These are phyloP conservation scores for Indicator indicator DNA, from an alignment of 2,113 vertebrate genomes.

Conservation along the genomic window DNA sequence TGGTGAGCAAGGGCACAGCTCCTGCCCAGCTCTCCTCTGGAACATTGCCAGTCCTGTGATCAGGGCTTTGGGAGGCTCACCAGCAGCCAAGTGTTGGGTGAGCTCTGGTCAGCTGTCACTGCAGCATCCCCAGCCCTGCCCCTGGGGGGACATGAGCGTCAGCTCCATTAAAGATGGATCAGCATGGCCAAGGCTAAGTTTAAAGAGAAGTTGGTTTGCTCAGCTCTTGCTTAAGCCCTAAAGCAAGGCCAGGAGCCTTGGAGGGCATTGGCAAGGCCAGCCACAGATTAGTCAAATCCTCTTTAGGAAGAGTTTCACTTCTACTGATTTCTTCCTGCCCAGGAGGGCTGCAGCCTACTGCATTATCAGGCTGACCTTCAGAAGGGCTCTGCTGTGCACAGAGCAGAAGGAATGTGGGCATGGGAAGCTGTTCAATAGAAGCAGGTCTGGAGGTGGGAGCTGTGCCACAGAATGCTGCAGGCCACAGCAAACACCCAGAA, in stretches of 20 bases:
- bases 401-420: neutral
- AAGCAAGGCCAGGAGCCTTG: slow-evolving; percentile 32
- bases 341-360: slow-evolving; percentile 15
- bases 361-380: slow-evolving; percentile 23
- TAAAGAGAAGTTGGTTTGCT: slow-evolving; percentile 28
- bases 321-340: slow-evolving; percentile 17
- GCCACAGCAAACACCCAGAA: neutral
- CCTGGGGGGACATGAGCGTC: rapidly evolving
- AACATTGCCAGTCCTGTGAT: rapidly evolving
- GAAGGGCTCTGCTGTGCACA: neutral
- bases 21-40: rapidly evolving
- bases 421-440: neutral
- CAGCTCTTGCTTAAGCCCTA: slow-evolving; percentile 42
- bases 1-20: neutral
- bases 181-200: slow-evolving; percentile 1
- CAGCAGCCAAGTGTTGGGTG: rapidly evolving
- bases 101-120: neutral
- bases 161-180: neutral
- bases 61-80: neutral
- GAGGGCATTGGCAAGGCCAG: slow-evolving; percentile 57
- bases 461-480: neutral
- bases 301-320: slow-evolving; percentile 62
- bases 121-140: neutral
- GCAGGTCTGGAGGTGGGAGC: neutral
- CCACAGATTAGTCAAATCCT: slow-evolving; percentile 64